Percentiles rank a stretch among this genome's conserved stretches.
Conservation (phyloP, 2,888 invertebrate species). For the Tryphoninae sp. region DNA sequence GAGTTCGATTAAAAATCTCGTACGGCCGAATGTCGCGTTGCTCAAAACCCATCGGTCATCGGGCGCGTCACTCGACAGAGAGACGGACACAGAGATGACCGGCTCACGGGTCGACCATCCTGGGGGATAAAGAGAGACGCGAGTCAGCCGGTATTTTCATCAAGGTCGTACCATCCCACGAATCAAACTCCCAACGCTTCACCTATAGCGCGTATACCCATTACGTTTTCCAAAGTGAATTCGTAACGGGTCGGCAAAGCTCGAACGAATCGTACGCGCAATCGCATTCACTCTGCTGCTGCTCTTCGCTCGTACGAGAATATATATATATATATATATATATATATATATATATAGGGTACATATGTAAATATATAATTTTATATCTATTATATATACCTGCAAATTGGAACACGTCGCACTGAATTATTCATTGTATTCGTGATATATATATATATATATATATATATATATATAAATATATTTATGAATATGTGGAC, state of each 20-base stretch:
- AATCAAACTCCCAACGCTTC: not conserved
- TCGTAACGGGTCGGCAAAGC: conserved; percentile 51
- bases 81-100: not conserved
- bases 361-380: not conserved
- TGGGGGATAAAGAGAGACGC: too few relatives aligned
- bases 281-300: conserved; percentile 33
- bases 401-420: conserved; percentile 53
- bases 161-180: conserved; percentile 2
- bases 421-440: conserved; percentile 60
- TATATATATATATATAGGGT: not conserved
- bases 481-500: not conserved
- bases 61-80: conserved; percentile 1
- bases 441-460: conserved; percentile 38
- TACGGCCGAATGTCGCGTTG: not conserved
- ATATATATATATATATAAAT: conserved; percentile 11
- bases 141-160: conserved; percentile 3
- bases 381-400: conserved; percentile 1
- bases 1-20: conserved; percentile 19
- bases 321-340: conserved; percentile 2
- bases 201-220: conserved; percentile 12
- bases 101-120: not conserved
- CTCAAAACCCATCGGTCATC: conserved; percentile 34
- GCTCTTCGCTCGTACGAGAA: not conserved
- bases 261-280: conserved; percentile 47
- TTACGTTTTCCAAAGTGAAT: conserved; percentile 60